Conservation (phyloP, 2,113 vertebrate species). For the Balaeniceps rex region DNA sequence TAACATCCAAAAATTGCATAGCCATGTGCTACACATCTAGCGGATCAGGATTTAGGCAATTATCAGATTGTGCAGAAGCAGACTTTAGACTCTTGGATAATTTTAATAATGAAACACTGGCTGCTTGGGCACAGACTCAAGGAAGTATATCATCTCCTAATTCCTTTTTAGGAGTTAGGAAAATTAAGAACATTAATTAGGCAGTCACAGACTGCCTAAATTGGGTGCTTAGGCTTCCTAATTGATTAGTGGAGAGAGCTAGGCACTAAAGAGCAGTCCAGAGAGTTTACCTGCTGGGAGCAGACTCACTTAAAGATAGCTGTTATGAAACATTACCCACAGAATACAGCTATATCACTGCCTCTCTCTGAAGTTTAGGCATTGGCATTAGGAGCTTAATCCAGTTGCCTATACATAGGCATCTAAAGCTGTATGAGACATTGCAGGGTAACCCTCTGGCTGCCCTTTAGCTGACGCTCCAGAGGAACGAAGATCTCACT, state of each 20-base stretch:
- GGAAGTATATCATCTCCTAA: constrained; percentile 2
- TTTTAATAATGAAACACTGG: not conserved
- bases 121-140: not conserved
- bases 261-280: not conserved
- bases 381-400: not conserved
- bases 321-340: not conserved
- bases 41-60: not conserved
- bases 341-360: not conserved
- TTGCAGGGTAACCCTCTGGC: not conserved
- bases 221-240: not conserved
- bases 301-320: not conserved
- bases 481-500: not conserved
- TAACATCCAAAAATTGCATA: not conserved
- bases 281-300: not conserved
- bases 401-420: not conserved
- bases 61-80: not conserved
- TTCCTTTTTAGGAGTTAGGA: not conserved
- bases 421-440: not conserved
- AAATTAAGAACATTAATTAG: constrained; percentile 32
- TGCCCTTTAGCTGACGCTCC: not conserved
- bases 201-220: not conserved
- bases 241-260: not conserved
- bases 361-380: not conserved
- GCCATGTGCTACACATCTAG: not conserved
- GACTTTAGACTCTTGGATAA: not conserved